A percentile compares a stretch with the other conserved stretches of the same genome.
Evolutionary conservation across 2,888 invertebrate species (phyloP).

Genomic region (Drosophila borealis): DNA sequence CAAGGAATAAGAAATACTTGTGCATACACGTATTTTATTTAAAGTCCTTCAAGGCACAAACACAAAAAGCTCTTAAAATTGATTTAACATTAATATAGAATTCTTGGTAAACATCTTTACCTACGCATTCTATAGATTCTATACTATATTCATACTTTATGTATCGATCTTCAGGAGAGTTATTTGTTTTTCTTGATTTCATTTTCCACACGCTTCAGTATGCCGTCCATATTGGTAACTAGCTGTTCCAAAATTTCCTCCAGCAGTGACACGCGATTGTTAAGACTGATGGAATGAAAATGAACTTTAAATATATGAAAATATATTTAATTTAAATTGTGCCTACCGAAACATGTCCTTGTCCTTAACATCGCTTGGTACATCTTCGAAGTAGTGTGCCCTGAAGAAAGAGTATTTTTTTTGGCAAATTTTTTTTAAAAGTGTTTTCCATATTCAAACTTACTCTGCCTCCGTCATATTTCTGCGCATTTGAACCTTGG

Average conservation of each 20-base stretch:
- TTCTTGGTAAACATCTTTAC: too few relatives aligned
- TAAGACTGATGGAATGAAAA: slow-evolving; percentile 49
- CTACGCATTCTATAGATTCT: too few relatives aligned
- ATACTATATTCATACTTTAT: too few relatives aligned
- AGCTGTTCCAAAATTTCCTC: slow-evolving; percentile 78
- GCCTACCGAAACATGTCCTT: slow-evolving; percentile 62
- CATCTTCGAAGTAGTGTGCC: slow-evolving; percentile 54
- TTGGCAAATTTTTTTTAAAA: not conserved
- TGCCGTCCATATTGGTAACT: slow-evolving; percentile 73
- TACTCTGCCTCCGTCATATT: slow-evolving; percentile 58
- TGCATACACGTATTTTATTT: not conserved
- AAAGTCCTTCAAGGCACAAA: not conserved
- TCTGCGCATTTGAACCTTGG: slow-evolving; percentile 33
- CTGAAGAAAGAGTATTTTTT: slow-evolving; percentile 9
- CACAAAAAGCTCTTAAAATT: not conserved
- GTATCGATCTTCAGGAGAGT: too few relatives aligned
- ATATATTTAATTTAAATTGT: not conserved
- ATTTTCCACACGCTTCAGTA: slow-evolving; percentile 68
- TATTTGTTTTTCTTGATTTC: slow-evolving; percentile 38
- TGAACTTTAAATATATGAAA: not conserved
- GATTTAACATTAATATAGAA: not conserved
- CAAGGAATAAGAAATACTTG: too few relatives aligned
- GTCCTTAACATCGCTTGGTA: slow-evolving; percentile 34
- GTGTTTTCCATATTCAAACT: not conserved
- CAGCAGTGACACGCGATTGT: slow-evolving; percentile 69